Base-by-base conservation (phyloP, 2,888 invertebrate species). In the Epirrita christyi region DNA sequence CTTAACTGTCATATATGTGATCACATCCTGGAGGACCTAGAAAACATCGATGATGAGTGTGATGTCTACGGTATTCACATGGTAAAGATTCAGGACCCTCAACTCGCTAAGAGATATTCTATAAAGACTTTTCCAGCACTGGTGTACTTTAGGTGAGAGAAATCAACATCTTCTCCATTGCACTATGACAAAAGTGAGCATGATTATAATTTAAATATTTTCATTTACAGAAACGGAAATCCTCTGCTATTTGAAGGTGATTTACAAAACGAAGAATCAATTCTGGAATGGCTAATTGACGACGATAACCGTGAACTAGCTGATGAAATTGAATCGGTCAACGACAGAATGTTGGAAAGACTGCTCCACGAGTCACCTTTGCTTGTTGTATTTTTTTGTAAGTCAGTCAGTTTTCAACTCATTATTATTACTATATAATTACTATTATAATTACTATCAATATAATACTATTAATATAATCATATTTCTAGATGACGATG, bases 101-200 rank as follows among this genome's bases (percentile, higher is more conserved):
- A 97, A 76, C 85, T 98, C 59, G 98, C 98, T 6, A 98, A 98
- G 82, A 93, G 97, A 71, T 98, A 98, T 88, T 97, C 97, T 60
- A 98, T 98, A 61, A 98, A 98, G 85, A 98, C 98, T 50, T 98
- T 97, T 85, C 98, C 98, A 1, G 98, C 98, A 9, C 93, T 98
- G 78, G 97, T 98, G 0, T 98, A 98, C 81, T 97, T 97, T 84
- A 94, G 97, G 92, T 97, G 9, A 29, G 15, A 14, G 1, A 42
- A 4, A 14, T 42, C 6, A 15, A 21, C 4, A 9, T 7, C 9
- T n/a, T 8, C 8, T n/a, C 32, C 8, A 21, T 4, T 6, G 2
- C 14, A 28, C 10, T 28, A 7, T 6, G 6, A 7, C 41, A 27
- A 21, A 15, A 10, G 7, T 36, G 11, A 9, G 10, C 41, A 21